These are phyloP conservation scores for Benitochromis conjunctus DNA, from an alignment of 2,113 vertebrate species.

Conservation along the genomic window DNA sequence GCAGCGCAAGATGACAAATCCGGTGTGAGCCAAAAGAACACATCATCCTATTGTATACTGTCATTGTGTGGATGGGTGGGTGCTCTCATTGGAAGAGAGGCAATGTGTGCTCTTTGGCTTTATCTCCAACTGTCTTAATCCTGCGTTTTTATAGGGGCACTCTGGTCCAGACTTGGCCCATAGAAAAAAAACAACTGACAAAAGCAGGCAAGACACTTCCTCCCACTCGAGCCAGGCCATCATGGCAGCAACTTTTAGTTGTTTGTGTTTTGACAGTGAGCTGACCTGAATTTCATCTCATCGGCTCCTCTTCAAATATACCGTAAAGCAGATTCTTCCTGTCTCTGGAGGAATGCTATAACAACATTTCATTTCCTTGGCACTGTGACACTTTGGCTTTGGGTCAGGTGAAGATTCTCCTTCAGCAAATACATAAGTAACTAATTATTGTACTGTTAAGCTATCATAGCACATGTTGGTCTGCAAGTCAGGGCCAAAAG, in stretches of 20 bases:
- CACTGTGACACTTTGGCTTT: conserved; percentile 10
- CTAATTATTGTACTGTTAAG: neutral
- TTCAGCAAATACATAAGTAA: neutral
- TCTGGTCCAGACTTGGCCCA: neutral
- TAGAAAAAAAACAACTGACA: neutral
- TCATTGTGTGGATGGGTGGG: conserved; percentile 27
- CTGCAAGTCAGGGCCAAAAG: neutral
- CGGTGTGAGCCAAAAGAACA: conserved; percentile 45
- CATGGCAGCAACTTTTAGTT: neutral
- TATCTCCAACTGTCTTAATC: conserved; percentile 56
- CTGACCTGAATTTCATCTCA: neutral
- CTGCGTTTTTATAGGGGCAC: conserved; percentile 32
- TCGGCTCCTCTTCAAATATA: neutral
- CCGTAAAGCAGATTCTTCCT: neutral
- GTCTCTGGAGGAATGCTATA: neutral
- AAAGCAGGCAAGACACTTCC: conserved; percentile 6
- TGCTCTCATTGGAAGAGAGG: conserved; percentile 2
- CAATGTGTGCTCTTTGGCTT: conserved; percentile 37
- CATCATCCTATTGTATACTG: conserved; percentile 54
- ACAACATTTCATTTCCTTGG: neutral
- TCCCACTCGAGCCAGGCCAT: neutral
- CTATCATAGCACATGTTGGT: neutral
- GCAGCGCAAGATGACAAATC: conserved; percentile 57
- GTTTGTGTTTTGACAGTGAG: neutral
- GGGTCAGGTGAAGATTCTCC: conserved; percentile 1